These are phyloP conservation scores for Hipparchia semele DNA, from an alignment of 2,888 invertebrate species.

Conservation along the genomic window DNA sequence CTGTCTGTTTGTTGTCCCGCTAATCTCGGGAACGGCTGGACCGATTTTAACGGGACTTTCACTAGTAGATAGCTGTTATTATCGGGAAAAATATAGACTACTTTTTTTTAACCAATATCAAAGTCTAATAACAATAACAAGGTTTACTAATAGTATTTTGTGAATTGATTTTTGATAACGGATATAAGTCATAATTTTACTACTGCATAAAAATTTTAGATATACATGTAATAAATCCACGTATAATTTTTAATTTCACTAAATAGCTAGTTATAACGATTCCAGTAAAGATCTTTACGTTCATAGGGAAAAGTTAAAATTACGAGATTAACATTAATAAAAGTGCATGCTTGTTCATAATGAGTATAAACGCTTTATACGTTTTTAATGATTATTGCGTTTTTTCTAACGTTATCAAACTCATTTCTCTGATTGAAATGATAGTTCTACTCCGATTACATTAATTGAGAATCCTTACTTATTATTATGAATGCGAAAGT, in stretches of 20 bases:
- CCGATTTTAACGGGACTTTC: neutral
- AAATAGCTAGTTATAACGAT: neutral
- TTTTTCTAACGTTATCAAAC: slow-evolving; percentile 5
- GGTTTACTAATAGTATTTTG: neutral
- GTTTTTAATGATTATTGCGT: slow-evolving; percentile 16
- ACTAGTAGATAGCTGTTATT: too few relatives aligned
- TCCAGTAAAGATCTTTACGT: neutral
- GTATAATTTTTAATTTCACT: slow-evolving; percentile 7
- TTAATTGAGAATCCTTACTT: too few relatives aligned
- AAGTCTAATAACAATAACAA: neutral
- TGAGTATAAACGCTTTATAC: slow-evolving; percentile 4
- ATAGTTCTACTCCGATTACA: neutral
- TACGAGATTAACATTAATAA: slow-evolving; percentile 7
- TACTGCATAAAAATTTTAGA: too few relatives aligned
- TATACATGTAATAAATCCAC: slow-evolving; percentile 4
- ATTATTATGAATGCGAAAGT: too few relatives aligned
- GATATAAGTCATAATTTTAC: too few relatives aligned
- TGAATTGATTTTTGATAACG: neutral
- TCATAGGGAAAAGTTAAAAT: neutral
- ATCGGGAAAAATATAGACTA: too few relatives aligned
- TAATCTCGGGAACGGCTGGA: too few relatives aligned
- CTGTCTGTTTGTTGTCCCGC: too few relatives aligned
- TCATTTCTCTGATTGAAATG: neutral
- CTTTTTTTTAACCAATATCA: too few relatives aligned
- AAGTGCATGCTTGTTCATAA: neutral